Evolutionary conservation across 2,797 vertebrate species (phyloP).

Genomic region (Pangasius djambal): DNA sequence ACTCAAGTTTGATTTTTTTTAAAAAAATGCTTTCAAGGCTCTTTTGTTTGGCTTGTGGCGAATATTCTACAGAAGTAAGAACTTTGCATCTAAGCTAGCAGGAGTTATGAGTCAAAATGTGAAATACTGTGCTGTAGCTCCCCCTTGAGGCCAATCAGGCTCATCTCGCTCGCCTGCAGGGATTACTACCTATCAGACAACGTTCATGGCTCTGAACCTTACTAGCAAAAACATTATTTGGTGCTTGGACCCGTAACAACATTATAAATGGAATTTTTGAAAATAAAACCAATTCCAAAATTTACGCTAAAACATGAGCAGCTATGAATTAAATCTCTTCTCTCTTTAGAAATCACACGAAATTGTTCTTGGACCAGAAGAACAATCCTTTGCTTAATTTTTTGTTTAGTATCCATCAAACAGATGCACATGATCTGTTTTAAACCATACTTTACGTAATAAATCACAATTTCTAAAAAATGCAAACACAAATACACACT

Average conservation of each 20-base stretch:
- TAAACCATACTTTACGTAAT: neutral
- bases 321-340: neutral
- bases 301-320: neutral
- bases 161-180: neutral
- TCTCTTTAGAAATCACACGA: neutral
- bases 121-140: neutral
- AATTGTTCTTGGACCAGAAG: neutral
- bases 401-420: neutral
- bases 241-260: neutral
- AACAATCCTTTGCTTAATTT: neutral
- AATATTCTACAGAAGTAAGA: neutral
- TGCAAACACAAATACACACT: conserved; percentile 48
- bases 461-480: neutral
- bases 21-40: neutral
- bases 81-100: neutral
- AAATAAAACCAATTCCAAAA: neutral
- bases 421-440: neutral
- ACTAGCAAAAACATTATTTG: neutral
- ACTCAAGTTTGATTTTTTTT: neutral
- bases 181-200: neutral
- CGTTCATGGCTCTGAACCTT: neutral
- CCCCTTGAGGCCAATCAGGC: neutral
- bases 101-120: neutral
- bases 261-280: neutral
- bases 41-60: neutral